These are phyloP conservation scores for Lordiphosa collinella DNA, from an alignment of 1,140 invertebrate genomes.

Conservation along the genomic window DNA sequence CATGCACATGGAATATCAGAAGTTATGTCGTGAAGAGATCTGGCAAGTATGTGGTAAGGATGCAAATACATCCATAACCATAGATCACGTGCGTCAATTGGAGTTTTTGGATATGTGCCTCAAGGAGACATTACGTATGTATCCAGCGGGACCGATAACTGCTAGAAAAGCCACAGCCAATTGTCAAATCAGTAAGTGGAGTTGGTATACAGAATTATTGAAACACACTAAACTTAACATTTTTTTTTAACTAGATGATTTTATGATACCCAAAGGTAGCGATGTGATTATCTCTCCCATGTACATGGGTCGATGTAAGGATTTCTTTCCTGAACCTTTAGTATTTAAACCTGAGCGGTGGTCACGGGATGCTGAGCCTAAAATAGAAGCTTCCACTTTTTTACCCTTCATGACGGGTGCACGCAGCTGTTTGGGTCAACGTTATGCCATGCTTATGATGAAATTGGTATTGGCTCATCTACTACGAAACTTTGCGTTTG, in stretches of 20 bases:
- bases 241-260: constrained; percentile 35
- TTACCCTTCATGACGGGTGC: constrained; percentile 86
- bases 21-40: constrained; percentile 83
- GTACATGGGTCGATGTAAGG: constrained; percentile 59
- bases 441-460: constrained; percentile 67
- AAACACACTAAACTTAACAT: neutral
- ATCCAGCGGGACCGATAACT: constrained; percentile 90
- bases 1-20: constrained; percentile 78
- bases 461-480: constrained; percentile 55
- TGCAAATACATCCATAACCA: constrained; percentile 72
- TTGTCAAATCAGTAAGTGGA: constrained; percentile 52
- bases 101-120: constrained; percentile 83
- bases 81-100: constrained; percentile 81
- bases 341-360: constrained; percentile 89
- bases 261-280: constrained; percentile 51
- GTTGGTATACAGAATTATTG: neutral
- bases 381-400: constrained; percentile 81
- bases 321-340: constrained; percentile 85
- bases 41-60: constrained; percentile 81
- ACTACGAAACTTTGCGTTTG: constrained; percentile 60
- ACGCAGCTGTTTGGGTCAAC: constrained; percentile 85
- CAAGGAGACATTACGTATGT: constrained; percentile 87
- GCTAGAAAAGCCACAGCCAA: constrained; percentile 80
- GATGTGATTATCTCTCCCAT: constrained; percentile 54
- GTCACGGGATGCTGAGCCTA: constrained; percentile 55